Evolutionary conservation across 2,113 vertebrate species (phyloP), one percentile per base, ranked within the genome.

Genomic region (Poecile atricapillus): DNA sequence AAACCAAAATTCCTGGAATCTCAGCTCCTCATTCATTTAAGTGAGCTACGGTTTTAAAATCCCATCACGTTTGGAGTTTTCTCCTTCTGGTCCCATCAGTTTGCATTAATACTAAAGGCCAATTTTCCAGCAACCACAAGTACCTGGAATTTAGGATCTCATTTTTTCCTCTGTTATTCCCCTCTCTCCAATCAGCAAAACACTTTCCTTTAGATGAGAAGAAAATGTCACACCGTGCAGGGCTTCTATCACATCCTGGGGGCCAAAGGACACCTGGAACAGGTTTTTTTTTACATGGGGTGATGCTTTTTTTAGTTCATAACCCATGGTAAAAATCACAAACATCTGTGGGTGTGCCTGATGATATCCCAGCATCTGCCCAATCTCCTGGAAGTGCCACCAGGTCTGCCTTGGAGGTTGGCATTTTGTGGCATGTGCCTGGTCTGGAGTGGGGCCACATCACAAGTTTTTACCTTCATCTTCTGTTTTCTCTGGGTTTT

Each of bases 1-100:
- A 71, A 81, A 15, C 4, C n/a, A 24, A 35, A 84, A 93, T 83
- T 97, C 90, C 76, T 85, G 86, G 87, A 96, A 95, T 89, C 76
- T 71, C 80, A 80, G 25, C 75, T 68, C 59, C 87, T 67, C 10
- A 1, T 49, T 90, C 76, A 8, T 44, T 67, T 16, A 15, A 53
- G n/a, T 44, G 77, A 69, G 73, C 62, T 47, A 3, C 59, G 7
- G 35, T 16, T 88, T 62, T 39, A 75, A 50, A 78, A 83, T 27
- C 58, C 44, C 81, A 7, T 35, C 67, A 30, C 25, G 5, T 37
- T 69, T 37, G 5, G n/a, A 77, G 63, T 39, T 79, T 56, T 41
- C 59, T 87, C 60, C 33, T 65, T 30, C 58, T 58, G 53, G 4
- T 28, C n/a, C 68, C 65, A 84, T 49, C 83, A 13, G 23, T 58